A percentile compares a stretch with the other conserved stretches of the same genome.
phyloP scores from a whole-genome alignment of 2,113 vertebrate genomes.

The Meles meles region DNA sequence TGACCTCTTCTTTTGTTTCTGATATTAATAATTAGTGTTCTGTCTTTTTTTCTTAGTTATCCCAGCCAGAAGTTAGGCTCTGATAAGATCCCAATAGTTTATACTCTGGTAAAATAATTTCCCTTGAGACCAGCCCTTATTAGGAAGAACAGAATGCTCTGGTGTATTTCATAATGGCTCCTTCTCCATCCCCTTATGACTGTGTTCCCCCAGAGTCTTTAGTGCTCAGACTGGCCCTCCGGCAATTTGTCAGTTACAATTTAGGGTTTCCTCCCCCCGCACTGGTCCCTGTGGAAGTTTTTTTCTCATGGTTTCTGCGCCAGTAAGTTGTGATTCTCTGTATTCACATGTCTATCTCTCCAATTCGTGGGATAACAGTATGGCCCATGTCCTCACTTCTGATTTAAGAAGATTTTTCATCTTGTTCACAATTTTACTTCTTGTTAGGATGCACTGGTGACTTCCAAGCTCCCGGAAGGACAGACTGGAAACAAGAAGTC shows the following conservation, averaged over 20 bases:
- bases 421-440: neutral
- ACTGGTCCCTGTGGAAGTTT: neutral
- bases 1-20: neutral
- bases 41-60: neutral
- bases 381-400: neutral
- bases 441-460: neutral
- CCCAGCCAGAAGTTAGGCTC: neutral
- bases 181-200: neutral
- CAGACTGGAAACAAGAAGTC: neutral
- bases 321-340: neutral
- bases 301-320: neutral
- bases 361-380: neutral
- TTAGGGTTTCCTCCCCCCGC: neutral
- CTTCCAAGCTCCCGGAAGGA: neutral
- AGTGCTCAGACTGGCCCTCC: neutral
- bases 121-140: neutral
- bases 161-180: neutral
- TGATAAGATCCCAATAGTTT: neutral
- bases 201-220: neutral
- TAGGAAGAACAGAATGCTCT: neutral
- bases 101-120: neutral
- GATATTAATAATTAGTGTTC: neutral
- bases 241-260: neutral
- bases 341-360: neutral
- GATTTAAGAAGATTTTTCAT: neutral